Evolutionary conservation across 2,797 vertebrate genomes (phyloP).

Genomic region (Malurus splendens): DNA sequence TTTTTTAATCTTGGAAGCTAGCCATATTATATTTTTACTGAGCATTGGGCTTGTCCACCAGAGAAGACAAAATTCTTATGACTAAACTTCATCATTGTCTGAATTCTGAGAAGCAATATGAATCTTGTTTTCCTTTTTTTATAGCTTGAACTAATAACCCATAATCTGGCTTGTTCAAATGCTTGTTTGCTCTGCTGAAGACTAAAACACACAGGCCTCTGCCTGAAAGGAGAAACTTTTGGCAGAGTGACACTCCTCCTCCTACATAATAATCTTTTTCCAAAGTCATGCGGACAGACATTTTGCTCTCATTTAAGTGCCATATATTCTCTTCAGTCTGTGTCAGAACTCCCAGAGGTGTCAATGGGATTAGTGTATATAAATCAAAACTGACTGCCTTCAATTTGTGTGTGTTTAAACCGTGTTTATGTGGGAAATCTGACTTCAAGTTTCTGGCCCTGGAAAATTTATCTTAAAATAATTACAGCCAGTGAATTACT

Average conservation of each 20-base stretch:
- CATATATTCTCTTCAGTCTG: background rate
- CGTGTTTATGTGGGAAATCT: background rate
- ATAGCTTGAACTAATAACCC: constrained; percentile 44
- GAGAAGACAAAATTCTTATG: constrained; percentile 13
- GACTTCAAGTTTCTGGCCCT: background rate
- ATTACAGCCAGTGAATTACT: background rate
- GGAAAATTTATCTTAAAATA: background rate
- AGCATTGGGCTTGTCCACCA: background rate
- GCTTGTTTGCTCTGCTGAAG: constrained; percentile 28
- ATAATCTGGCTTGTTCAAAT: background rate
- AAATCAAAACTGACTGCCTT: constrained; percentile 27
- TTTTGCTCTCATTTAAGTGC: constrained; percentile 28
- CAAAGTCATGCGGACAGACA: constrained; percentile 22
- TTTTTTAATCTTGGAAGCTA: background rate
- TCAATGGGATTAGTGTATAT: background rate
- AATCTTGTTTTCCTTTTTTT: constrained; percentile 29
- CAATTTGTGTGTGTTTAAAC: background rate
- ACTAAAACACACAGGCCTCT: background rate
- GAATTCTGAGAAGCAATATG: background rate
- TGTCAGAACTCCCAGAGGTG: constrained; percentile 46
- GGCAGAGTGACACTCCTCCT: constrained; percentile 19
- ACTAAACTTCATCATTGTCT: constrained; percentile 15
- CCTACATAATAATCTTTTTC: constrained; percentile 28
- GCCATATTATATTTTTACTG: background rate
- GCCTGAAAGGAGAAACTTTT: constrained; percentile 43